Conservation (phyloP, 92 coral and sea anemone species). For the Pocillopora grandis region DNA sequence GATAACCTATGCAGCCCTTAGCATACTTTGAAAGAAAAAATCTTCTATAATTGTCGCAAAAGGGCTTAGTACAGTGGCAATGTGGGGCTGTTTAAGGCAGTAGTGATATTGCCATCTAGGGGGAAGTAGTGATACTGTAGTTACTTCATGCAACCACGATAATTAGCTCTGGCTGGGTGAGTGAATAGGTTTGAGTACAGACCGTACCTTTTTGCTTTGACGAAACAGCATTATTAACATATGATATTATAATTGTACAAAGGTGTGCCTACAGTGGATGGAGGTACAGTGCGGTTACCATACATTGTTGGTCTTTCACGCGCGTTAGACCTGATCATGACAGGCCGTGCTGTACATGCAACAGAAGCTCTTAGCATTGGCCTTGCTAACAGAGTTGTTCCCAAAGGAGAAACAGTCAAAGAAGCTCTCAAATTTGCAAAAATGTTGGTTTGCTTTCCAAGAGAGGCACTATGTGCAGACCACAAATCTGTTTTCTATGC, state of each 20-base stretch:
- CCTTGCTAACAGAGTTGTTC: constrained; percentile 81
- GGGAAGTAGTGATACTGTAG: too few species aligned
- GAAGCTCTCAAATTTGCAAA: constrained; percentile 71
- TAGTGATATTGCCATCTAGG: too few species aligned
- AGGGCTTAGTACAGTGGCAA: too few species aligned
- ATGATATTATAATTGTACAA: neutral
- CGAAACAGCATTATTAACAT: neutral
- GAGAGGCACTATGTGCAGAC: constrained; percentile 74
- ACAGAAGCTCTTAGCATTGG: constrained; percentile 80
- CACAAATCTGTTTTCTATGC: constrained; percentile 80
- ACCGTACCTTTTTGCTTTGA: neutral
- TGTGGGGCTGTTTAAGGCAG: too few species aligned
- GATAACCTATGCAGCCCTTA: too few species aligned
- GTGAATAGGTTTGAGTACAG: neutral
- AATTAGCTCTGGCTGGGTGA: neutral
- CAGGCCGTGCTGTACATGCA: constrained; percentile 87
- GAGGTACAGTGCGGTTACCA: constrained; percentile 88
- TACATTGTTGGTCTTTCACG: constrained; percentile 88
- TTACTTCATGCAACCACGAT: too few species aligned
- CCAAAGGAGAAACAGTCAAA: constrained; percentile 75
- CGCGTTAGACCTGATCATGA: constrained; percentile 85
- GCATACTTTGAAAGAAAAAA: too few species aligned
- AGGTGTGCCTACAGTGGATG: constrained; percentile 90
- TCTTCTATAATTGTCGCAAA: too few species aligned
- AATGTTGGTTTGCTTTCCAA: constrained; percentile 70